Conservation (phyloP, 2,888 invertebrate species). For the Drosophila tripunctata region DNA sequence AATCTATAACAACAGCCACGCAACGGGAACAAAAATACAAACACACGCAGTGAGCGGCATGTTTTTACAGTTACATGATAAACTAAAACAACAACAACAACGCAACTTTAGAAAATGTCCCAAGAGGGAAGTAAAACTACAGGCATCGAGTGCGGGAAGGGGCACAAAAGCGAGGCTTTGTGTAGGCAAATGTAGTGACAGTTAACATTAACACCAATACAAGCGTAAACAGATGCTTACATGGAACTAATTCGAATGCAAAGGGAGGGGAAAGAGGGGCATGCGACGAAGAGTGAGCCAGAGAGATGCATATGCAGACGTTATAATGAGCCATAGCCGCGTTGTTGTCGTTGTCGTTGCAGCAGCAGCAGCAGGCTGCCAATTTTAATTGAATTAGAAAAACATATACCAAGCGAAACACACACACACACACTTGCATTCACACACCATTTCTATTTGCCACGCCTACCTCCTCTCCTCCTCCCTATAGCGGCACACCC, state of each 20-base stretch:
- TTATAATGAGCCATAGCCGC: conserved; percentile 57
- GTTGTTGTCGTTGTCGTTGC: conserved; percentile 16
- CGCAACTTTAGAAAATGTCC: neutral
- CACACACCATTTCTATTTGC: neutral
- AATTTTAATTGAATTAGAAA: conserved; percentile 80
- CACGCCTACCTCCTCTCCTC: neutral
- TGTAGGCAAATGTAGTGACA: conserved; percentile 65
- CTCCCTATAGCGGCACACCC: conserved; percentile 5
- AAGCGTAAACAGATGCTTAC: conserved; percentile 67
- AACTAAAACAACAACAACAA: conserved; percentile 44
- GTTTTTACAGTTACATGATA: conserved; percentile 75
- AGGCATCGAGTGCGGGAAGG: neutral
- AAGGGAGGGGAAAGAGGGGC: neutral
- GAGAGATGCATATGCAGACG: conserved; percentile 45
- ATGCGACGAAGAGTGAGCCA: neutral
- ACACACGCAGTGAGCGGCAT: conserved; percentile 26
- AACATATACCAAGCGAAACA: conserved; percentile 43
- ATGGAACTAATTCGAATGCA: conserved; percentile 5
- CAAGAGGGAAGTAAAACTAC: neutral
- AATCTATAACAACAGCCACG: conserved; percentile 55
- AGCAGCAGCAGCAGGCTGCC: conserved; percentile 45
- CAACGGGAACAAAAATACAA: conserved; percentile 33
- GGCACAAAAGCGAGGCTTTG: neutral
- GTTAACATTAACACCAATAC: conserved; percentile 78
- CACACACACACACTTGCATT: neutral